Evolutionary conservation across 2,888 invertebrate species (phyloP).

Genomic region (Zaprionus lineosus): DNA sequence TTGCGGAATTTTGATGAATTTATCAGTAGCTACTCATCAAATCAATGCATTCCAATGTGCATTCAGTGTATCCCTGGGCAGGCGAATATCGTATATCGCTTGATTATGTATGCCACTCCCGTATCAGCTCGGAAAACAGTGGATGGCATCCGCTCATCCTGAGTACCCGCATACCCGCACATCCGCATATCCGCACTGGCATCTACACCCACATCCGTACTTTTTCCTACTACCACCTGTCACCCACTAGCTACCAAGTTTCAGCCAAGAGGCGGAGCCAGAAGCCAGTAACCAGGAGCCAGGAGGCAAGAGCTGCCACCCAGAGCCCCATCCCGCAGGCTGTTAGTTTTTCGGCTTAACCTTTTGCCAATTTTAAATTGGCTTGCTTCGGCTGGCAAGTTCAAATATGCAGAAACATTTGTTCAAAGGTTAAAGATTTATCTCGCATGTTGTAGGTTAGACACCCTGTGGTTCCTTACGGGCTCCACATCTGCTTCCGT

Average conservation of each 20-base stretch:
- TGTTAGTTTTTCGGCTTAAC: conserved; percentile 76
- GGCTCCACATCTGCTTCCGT: conserved; percentile 61
- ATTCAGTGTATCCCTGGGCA: conserved; percentile 25
- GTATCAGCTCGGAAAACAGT: conserved; percentile 42
- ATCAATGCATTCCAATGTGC: conserved; percentile 48
- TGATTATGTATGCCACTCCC: conserved; percentile 69
- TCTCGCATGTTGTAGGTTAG: conserved; percentile 65
- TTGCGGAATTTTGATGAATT: conserved; percentile 5
- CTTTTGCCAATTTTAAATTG: conserved; percentile 78
- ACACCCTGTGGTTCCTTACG: conserved; percentile 73
- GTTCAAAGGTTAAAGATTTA: conserved; percentile 76
- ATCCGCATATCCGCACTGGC: no score
- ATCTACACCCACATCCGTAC: no score
- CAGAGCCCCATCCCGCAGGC: conserved; percentile 11
- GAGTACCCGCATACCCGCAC: no score
- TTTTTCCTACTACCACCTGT: background rate
- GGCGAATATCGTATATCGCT: conserved; percentile 25
- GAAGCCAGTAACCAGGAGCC: no score
- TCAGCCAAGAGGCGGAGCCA: no score
- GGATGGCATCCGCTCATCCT: no score
- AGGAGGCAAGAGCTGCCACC: no score
- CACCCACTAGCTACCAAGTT: no score
- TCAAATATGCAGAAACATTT: conserved; percentile 78
- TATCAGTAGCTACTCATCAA: conserved; percentile 20
- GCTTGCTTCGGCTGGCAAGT: conserved; percentile 61